Conservation (phyloP, 2,797 vertebrate species). For the Alosa sapidissima region DNA sequence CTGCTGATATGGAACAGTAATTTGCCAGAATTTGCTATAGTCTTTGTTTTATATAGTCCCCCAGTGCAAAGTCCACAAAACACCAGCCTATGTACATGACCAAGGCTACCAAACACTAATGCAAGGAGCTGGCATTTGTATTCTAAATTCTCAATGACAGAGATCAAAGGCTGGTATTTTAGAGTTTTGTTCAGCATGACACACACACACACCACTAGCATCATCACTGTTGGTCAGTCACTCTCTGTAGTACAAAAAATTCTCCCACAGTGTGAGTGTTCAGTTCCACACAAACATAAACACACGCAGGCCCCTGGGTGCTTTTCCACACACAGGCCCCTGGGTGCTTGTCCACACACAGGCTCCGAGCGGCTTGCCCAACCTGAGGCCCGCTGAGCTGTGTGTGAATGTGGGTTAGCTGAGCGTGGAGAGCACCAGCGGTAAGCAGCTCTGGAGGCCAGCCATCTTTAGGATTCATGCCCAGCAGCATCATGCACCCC, state of each 20-base stretch:
- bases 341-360: not conserved
- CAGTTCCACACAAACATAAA: constrained; percentile 16
- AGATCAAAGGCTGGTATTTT: too few relatives aligned
- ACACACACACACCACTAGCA: not conserved
- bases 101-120: too few relatives aligned
- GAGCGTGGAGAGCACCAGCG: not conserved
- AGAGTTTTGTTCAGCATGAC: too few relatives aligned
- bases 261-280: not conserved
- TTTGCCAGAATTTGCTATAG: too few relatives aligned
- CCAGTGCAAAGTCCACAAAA: too few relatives aligned
- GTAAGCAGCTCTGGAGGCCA: not conserved
- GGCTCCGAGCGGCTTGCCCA: not conserved
- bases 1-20: too few relatives aligned
- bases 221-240: not conserved
- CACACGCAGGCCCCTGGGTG: not conserved
- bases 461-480: not conserved
- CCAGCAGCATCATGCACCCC: not conserved
- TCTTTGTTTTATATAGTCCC: too few relatives aligned
- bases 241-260: not conserved
- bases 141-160: too few relatives aligned
- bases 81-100: too few relatives aligned
- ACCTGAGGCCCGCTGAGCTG: not conserved
- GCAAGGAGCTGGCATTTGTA: too few relatives aligned
- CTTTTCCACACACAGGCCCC: not conserved
- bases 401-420: constrained; percentile 13